Evolutionary conservation across 2,888 invertebrate genomes (phyloP), one percentile per base, ranked within the genome.

Genomic region (Chromoteleia sp.): DNA sequence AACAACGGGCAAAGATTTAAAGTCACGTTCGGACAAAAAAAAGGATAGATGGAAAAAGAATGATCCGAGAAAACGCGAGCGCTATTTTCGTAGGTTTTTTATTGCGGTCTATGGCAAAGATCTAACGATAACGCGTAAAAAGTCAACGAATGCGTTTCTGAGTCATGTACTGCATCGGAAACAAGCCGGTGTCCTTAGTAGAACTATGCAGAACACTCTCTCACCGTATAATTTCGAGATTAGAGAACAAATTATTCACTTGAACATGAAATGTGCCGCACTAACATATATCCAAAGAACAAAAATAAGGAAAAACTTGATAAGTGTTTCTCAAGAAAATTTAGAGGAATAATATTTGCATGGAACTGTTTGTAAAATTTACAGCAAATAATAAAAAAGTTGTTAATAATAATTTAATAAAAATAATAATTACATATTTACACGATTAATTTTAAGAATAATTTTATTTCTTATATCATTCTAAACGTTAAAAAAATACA

Each of bases 151-250:
- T 67, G 59, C 61, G 61, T 67, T 75, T 75, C 76, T 68, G 76
- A 59, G 61, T 76, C 76, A 76, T 76, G 68, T 76, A 68, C 29
- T 76, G 68, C 54, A 68, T 41, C 45, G 56, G 29, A 56, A 68
- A 56, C 43, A 56, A 56, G 56, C 5, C 30, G 54, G 68, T 56
- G 54, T 39, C 56, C 68, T 43, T 43, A 52, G 39, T 12, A 10
- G 14, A 50, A 52, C 39, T 67, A 67, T 67, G 25, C 41, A 39
- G 25, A 52, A 67, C 41, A 41, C 30, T 74, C 56, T 58, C n/a
- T 63, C 43, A 43, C 21, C 33, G 39, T 21, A 36, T 39, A 29
- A 63, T 54, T 74, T 63, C 36, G 45, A 45, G 65, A 74, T 65
- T 67, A 48, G 50, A 65, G 36, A 10, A 48, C 50, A 65, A 50